These are phyloP conservation scores for Stenopsyche tienmushanensis DNA, from an alignment of 1,140 invertebrate genomes.

Conservation along the genomic window DNA sequence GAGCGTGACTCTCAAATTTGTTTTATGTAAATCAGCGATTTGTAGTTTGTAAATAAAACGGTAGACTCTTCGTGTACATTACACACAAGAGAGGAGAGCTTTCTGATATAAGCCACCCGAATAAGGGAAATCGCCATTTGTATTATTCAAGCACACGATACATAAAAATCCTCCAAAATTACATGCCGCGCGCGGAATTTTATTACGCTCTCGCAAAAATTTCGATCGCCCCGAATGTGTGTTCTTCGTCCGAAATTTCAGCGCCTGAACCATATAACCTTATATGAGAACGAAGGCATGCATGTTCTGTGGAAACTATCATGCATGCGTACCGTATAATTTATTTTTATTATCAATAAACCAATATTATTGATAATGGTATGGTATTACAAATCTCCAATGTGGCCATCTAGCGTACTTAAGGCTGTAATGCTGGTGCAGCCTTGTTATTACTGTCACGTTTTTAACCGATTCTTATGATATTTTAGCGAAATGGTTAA, in stretches of 20 bases:
- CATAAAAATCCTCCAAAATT: not conserved
- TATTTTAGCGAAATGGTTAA: conserved; percentile 30
- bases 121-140: not conserved
- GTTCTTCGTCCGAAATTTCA: too few species aligned
- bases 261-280: too few species aligned
- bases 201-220: not conserved
- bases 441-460: conserved; percentile 37
- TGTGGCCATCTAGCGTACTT: conserved; percentile 23
- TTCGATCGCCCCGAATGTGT: not conserved
- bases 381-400: conserved; percentile 37
- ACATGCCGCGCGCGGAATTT: not conserved
- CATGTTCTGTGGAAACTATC: too few species aligned
- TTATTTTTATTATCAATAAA: conserved; percentile 42
- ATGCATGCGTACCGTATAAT: conserved; percentile 25
- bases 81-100: not conserved
- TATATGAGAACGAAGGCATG: too few species aligned
- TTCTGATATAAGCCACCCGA: not conserved
- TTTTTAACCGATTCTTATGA: conserved; percentile 33
- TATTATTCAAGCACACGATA: not conserved
- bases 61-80: conserved; percentile 23
- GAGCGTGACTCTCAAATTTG: conserved; percentile 42
- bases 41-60: conserved; percentile 42
- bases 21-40: conserved; percentile 42
- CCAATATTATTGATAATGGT: conserved; percentile 40
- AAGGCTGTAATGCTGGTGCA: conserved; percentile 15